Conservation (phyloP, 1,140 invertebrate genomes). For the Halesus radiatus region DNA sequence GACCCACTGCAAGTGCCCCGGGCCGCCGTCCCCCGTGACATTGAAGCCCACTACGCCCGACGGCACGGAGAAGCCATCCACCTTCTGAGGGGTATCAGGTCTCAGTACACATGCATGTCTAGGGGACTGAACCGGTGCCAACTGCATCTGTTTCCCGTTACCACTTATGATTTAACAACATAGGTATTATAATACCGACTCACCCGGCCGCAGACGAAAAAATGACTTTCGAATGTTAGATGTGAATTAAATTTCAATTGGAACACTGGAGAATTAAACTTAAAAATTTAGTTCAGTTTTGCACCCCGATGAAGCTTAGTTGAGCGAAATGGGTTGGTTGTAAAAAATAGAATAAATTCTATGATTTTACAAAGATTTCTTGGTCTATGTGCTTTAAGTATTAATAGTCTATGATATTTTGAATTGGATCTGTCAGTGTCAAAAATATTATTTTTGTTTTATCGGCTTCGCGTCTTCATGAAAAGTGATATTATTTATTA, state of each 20-base stretch:
- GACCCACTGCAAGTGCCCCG: constrained; percentile 18
- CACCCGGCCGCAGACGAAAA: constrained; percentile 13
- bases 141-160: constrained; percentile 53
- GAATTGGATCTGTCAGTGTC: constrained; percentile 32
- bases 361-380: too few species aligned
- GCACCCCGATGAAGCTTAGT: too few species aligned
- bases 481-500: too few species aligned
- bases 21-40: neutral
- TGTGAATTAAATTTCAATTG: constrained; percentile 46
- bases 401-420: constrained; percentile 11
- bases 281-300: too few species aligned
- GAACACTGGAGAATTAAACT: too few species aligned
- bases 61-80: constrained; percentile 36
- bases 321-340: too few species aligned
- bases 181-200: constrained; percentile 43
- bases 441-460: constrained; percentile 2
- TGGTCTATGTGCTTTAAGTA: too few species aligned
- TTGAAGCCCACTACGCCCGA: constrained; percentile 9
- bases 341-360: too few species aligned
- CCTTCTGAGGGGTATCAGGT: constrained; percentile 41
- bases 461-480: too few species aligned
- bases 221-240: constrained; percentile 43
- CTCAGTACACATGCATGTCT: constrained; percentile 19
- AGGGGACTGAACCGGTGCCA: constrained; percentile 43
- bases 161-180: constrained; percentile 52